phyloP scores from a whole-genome alignment of 2,797 vertebrate genomes.

The Dermochelys coriacea region DNA sequence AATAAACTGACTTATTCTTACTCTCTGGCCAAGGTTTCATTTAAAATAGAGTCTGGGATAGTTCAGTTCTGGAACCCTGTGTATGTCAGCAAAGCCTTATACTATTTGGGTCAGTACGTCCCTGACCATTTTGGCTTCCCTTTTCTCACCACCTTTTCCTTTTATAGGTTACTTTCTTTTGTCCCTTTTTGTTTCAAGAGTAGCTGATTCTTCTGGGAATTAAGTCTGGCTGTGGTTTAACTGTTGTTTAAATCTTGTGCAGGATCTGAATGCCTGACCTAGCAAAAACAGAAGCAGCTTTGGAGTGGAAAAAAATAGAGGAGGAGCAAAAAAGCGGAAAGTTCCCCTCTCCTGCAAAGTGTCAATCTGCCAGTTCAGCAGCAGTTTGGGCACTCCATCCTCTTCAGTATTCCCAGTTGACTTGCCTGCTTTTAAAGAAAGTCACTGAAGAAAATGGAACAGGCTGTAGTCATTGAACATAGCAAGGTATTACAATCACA shows the following conservation, averaged over 20 bases:
- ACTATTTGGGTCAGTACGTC: not conserved
- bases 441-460: accelerated
- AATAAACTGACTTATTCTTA: not conserved
- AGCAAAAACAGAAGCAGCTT: not conserved
- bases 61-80: not conserved
- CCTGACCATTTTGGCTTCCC: not conserved
- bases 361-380: not conserved
- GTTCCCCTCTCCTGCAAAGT: not conserved
- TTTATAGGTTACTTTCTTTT: not conserved
- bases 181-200: not conserved
- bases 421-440: not conserved
- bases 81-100: not conserved
- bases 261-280: not conserved
- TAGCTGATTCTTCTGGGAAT: not conserved
- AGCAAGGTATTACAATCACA: not conserved
- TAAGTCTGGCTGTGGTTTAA: not conserved
- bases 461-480: not conserved
- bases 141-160: not conserved
- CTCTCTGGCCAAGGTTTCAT: not conserved
- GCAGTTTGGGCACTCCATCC: accelerated
- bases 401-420: not conserved
- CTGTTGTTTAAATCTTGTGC: not conserved
- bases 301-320: not conserved
- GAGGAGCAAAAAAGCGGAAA: not conserved
- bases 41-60: not conserved